phyloP scores from a whole-genome alignment of 1,140 invertebrate species.

The Mizuhopecten yessoensis region DNA sequence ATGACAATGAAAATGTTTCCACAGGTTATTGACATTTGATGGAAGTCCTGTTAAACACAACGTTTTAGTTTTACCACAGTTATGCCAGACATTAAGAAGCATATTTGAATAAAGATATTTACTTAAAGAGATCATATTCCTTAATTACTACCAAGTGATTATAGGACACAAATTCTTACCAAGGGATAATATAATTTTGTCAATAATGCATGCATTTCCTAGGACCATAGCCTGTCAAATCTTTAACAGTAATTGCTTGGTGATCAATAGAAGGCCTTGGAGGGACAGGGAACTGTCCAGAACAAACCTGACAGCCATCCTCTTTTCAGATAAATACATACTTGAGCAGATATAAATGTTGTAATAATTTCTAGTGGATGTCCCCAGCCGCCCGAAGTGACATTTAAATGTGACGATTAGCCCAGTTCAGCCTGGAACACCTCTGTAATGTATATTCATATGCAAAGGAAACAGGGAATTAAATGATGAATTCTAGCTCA shows the following conservation, averaged over 20 bases:
- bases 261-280: not conserved
- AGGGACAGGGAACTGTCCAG: not conserved
- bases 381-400: not conserved
- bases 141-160: not conserved
- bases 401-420: not conserved
- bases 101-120: not conserved
- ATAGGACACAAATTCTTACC: not conserved
- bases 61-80: no score
- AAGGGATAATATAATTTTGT: not conserved
- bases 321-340: no score
- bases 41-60: no score
- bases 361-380: not conserved
- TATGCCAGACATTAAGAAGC: no score
- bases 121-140: not conserved
- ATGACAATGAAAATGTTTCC: no score
- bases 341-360: not conserved
- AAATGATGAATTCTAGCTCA: not conserved
- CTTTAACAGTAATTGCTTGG: not conserved
- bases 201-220: not conserved
- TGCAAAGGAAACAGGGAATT: conserved; percentile 2
- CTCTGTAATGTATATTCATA: not conserved
- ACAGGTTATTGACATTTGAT: conserved; percentile 11
- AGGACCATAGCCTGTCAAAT: not conserved
- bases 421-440: not conserved
- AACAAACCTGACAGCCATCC: not conserved